A percentile compares a stretch with the other conserved stretches of the same genome.
Evolutionary conservation across 1,140 invertebrate species (phyloP).

Genomic region (Drosophila setifemur): DNA sequence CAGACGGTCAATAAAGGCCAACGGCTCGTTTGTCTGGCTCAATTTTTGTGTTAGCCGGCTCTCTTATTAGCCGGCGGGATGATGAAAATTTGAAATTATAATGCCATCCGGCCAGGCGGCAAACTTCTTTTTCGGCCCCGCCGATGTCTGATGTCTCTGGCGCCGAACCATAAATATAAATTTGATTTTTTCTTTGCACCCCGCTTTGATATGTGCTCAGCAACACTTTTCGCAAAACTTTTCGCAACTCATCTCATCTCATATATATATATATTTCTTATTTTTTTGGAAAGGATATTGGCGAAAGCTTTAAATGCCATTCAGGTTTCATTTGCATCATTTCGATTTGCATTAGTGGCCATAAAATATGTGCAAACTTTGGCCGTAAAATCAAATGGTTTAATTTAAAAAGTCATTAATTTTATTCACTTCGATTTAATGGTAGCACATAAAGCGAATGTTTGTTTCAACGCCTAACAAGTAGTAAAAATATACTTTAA

Average conservation of each 20-base stretch:
- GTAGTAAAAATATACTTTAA: constrained; percentile 10
- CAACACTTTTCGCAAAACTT: constrained; percentile 33
- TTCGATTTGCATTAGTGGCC: constrained; percentile 56
- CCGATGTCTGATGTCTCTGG: constrained; percentile 47
- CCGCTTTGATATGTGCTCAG: constrained; percentile 54
- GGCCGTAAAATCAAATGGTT: constrained; percentile 48
- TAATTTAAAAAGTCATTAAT: constrained; percentile 49
- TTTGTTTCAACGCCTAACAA: constrained; percentile 28
- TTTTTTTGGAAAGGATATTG: background rate
- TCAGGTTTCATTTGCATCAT: constrained; percentile 47
- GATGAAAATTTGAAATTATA: constrained; percentile 71
- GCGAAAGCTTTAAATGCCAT: constrained; percentile 31
- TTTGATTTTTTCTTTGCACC: constrained; percentile 71
- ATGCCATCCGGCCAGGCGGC: constrained; percentile 58
- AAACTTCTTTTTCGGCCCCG: constrained; percentile 57
- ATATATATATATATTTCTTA: constrained; percentile 2
- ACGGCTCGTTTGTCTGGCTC: constrained; percentile 46
- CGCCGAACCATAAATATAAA: constrained; percentile 68
- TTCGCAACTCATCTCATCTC: constrained; percentile 22
- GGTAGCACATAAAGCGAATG: constrained; percentile 13
- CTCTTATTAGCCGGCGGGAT: constrained; percentile 59
- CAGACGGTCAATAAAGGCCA: constrained; percentile 19
- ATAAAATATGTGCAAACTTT: constrained; percentile 59
- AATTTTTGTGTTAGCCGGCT: constrained; percentile 3
- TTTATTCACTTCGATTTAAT: constrained; percentile 13